Evolutionary conservation across 2,888 invertebrate genomes (phyloP), one percentile per base, ranked within the genome.

Genomic region (Scaptomyza cyrtandrae): DNA sequence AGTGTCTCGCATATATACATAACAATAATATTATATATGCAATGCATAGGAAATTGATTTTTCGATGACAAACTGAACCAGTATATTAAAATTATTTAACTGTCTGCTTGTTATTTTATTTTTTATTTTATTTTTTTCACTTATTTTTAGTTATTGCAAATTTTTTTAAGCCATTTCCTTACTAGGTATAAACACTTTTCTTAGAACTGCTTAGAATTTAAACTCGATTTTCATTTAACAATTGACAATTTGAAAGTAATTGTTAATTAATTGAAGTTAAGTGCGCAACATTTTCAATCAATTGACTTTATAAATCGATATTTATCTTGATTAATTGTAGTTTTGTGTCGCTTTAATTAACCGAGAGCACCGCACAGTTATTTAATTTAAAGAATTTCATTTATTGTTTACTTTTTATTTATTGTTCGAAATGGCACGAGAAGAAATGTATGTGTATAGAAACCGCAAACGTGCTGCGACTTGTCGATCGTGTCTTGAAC

Each of bases 341-440:
- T 14, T 67, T 66, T 54, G 35, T 31, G 43, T 66, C 52, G 29
- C 43, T 52, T 69, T 70, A 80, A 80, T 81, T 76, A 77, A 64
- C 57, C 58, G 41, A 14, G 58, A 9, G 58, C 53, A 35, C 48
- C 54, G 27, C 45, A 58, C 58, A 50, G 56, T 60, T 73, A 78
- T 67, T 70, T 70, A 68, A 81, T 78, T 81, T 78, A 11, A 46
- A 68, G 79, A 80, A 78, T 77, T 85, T 67, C 52, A 75, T 74
- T 81, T 67, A 61, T 61, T 78, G 75, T 78, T 77, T 71, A 78
- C 74, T 73, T 69, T 59, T 6, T n/a, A n/a, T n/a, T 3, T n/a
- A 14, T 14, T 19, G 33, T 63, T 16, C 35, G 5, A 31, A 33
- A 16, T 49, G 43, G 48, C 50, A 67, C 66, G 45, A 49, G 55